Conservation (phyloP, 1,140 invertebrate genomes). For the Polypedilum vanderplanki region DNA sequence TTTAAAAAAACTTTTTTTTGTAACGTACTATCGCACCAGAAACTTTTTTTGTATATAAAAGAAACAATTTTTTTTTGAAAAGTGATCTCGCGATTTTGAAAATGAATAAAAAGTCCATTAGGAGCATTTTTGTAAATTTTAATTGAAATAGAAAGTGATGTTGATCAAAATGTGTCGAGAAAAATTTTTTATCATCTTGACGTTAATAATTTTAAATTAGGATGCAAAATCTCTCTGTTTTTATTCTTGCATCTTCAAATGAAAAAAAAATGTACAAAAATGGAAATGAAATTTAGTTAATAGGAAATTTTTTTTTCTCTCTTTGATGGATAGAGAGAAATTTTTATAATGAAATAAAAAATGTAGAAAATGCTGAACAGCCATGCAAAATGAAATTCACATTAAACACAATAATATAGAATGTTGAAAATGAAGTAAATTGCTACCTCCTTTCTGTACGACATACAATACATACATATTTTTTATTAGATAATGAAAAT, state of each 20-base stretch:
- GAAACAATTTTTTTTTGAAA: background rate
- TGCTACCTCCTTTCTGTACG: constrained; percentile 3
- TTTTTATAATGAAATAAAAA: too few relatives aligned
- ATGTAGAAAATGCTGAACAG: background rate
- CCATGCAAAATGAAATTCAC: too few relatives aligned
- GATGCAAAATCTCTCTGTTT: background rate
- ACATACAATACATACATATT: background rate
- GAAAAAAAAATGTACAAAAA: background rate
- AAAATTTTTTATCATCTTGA: background rate
- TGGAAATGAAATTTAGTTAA: background rate
- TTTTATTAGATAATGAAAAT: background rate
- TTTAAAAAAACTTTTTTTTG: background rate
- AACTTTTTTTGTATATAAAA: background rate
- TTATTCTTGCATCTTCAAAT: background rate
- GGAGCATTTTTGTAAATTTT: too few relatives aligned
- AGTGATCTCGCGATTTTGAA: constrained; percentile 15
- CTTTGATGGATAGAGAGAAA: too few relatives aligned
- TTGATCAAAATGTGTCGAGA: background rate
- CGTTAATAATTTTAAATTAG: too few relatives aligned
- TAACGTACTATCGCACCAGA: too few relatives aligned
- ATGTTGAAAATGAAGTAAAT: background rate
- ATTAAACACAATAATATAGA: background rate
- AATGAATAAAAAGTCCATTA: too few relatives aligned
- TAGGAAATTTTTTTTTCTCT: background rate
- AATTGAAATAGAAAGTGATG: too few relatives aligned